Conservation (phyloP, 1,140 invertebrate species). For the Hylyphantes graminicola region DNA sequence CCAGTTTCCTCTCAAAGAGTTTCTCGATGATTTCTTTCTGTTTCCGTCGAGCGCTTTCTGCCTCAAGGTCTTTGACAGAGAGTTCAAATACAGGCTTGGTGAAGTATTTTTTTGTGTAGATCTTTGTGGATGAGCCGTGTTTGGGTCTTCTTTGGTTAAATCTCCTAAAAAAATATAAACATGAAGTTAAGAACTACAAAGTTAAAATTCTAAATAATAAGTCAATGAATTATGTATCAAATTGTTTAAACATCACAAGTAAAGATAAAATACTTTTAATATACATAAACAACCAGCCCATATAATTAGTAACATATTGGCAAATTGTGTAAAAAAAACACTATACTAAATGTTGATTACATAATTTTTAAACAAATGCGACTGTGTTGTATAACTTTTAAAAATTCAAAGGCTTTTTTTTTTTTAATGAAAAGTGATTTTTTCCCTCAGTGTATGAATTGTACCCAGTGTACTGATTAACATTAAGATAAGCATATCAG, state of each 20-base stretch:
- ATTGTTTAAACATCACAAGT: not conserved
- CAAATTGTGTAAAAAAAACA: too few species aligned
- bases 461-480: too few species aligned
- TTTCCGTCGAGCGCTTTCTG: constrained; percentile 47
- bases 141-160: constrained; percentile 17
- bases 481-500: too few species aligned
- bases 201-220: not conserved
- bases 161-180: constrained; percentile 25
- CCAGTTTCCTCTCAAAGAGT: constrained; percentile 47
- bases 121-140: constrained; percentile 39
- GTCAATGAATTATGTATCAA: not conserved
- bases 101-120: constrained; percentile 54
- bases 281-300: too few species aligned
- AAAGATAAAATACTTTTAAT: too few species aligned
- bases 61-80: constrained; percentile 49
- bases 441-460: too few species aligned
- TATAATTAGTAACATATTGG: too few species aligned
- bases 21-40: constrained; percentile 56
- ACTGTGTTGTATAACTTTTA: too few species aligned
- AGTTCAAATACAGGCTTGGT: constrained; percentile 55
- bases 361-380: too few species aligned
- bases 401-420: too few species aligned
- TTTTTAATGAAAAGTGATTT: too few species aligned
- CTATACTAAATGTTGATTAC: too few species aligned
- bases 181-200: not conserved